Base-by-base conservation (phyloP, 2,888 invertebrate genomes). In the Poecilobothrus nobilitatus region DNA sequence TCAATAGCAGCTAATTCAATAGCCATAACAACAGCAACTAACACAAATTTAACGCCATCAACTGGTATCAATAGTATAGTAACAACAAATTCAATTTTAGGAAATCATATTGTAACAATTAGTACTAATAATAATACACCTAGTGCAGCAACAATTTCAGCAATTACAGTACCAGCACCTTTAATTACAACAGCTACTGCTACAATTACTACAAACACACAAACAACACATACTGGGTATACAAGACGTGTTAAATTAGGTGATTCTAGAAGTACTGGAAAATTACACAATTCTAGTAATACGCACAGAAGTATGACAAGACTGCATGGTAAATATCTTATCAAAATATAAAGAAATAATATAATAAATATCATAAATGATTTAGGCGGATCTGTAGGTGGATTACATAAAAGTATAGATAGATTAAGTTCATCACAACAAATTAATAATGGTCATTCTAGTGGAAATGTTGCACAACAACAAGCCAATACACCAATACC, bases 371-470 rank as follows among this genome's bases (percentile, higher is more conserved):
- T n/a, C n/a, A n/a, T n/a, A n/a, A n/a, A n/a, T n/a, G 12, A 65
- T 70, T 66, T 18, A 72, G 74, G 73, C 61, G 90, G 90, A 20
- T 90, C 90, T 0, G 89, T 91, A 18, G 90, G 90, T 10, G 91
- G 91, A 1, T 83, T 91, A 6, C 91, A 91, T 78, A 91, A 91
- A 78, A 91, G 91, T 78, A 91, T 92, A 91, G 91, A 91, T 10
- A 85, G 91, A 62, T 79, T 92, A 71, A 91, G 91, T 71, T 90
- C 90, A 18, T 91, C 91, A 63, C 90, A 91, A 77, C 88, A 89
- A 78, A 90, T 90, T 74, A 89, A 90, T 77, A 85, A 84, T n/a
- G 83, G 84, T 68, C 77, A 75, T 69, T 79, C 80, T 68, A 81
- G 78, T 68, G 76, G 80, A 15, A 76, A 71, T 34, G 67, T 69